phyloP scores from a whole-genome alignment of 92 coral and sea anemone genomes.

The Parazoanthus swiftii region DNA sequence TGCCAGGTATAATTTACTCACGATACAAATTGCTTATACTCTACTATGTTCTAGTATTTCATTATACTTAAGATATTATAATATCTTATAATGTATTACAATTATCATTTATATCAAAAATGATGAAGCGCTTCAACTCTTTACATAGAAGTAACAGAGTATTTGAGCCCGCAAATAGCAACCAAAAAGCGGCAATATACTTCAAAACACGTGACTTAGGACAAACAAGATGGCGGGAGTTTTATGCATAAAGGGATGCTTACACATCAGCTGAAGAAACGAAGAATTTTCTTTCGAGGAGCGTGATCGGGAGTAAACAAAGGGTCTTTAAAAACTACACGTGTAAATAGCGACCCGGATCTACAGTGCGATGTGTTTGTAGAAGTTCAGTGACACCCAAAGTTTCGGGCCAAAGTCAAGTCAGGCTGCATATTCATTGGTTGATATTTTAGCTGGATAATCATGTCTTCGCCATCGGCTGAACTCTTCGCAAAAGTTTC shows the following conservation, averaged over 20 bases:
- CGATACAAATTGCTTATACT: no score
- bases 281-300: not conserved
- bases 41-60: no score
- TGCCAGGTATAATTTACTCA: no score
- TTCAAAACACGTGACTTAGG: constrained; percentile 9
- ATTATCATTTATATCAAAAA: no score
- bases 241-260: not conserved
- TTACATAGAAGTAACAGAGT: no score
- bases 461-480: constrained; percentile 31
- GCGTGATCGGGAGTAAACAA: not conserved
- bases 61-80: no score
- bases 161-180: not conserved
- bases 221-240: constrained; percentile 38
- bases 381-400: not conserved
- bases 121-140: no score
- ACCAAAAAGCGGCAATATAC: not conserved
- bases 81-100: no score
- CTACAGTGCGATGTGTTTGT: not conserved
- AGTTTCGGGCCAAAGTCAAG: not conserved
- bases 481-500: constrained; percentile 43
- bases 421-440: not conserved
- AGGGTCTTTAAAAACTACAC: not conserved
- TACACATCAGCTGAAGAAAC: not conserved
- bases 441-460: not conserved
- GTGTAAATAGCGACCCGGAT: not conserved